These are phyloP conservation scores for Dipodomys spectabilis DNA, from an alignment of 2,113 vertebrate species.

Conservation along the genomic window DNA sequence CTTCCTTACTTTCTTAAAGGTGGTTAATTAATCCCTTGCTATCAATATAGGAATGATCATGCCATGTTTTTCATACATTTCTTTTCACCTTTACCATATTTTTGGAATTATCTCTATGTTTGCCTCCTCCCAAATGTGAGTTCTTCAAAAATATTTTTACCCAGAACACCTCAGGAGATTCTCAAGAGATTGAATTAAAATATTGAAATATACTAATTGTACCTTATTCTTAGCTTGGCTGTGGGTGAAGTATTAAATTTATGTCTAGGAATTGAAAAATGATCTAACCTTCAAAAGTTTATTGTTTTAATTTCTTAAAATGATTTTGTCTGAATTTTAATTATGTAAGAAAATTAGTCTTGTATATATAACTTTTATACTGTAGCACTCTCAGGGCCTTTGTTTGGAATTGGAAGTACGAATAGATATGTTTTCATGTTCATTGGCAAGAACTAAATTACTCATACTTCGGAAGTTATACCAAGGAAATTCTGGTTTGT, in stretches of 20 bases:
- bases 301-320: background rate
- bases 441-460: constrained; percentile 25
- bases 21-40: background rate
- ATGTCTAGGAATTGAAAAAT: constrained; percentile 14
- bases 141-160: constrained; percentile 12
- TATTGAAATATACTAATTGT: background rate
- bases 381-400: background rate
- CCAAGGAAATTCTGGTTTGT: background rate
- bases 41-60: background rate
- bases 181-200: background rate
- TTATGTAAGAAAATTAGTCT: background rate
- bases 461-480: background rate
- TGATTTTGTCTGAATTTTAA: background rate
- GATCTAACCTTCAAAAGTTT: background rate
- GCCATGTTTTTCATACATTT: background rate
- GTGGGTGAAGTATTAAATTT: background rate
- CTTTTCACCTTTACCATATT: background rate
- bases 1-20: background rate
- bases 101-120: constrained; percentile 24
- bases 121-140: background rate
- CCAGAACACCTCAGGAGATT: background rate
- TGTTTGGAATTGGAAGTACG: constrained; percentile 7
- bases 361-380: background rate
- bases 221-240: background rate
- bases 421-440: constrained; percentile 8